Conservation (phyloP, 2,797 vertebrate species). For the Brachymystax lenok region DNA sequence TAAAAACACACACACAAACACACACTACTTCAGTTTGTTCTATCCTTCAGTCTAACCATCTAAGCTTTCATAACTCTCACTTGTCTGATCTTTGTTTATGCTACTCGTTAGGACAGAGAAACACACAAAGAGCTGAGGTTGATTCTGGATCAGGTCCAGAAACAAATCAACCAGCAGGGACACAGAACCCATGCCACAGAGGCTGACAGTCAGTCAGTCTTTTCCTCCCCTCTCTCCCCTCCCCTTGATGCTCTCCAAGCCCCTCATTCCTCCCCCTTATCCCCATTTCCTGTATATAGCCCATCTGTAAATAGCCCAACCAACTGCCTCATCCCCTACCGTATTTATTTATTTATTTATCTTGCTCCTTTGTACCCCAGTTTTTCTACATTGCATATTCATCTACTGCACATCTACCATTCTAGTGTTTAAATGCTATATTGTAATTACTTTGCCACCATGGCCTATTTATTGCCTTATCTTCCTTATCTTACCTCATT, state of each 20-base stretch:
- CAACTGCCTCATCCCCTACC: too few species aligned
- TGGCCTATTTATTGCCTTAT: too few species aligned
- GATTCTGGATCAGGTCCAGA: constrained; percentile 52
- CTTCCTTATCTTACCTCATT: too few species aligned
- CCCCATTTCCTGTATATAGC: too few species aligned
- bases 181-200: constrained; percentile 15
- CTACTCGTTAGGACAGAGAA: constrained; percentile 59
- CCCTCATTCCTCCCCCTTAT: background rate
- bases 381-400: too few species aligned
- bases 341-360: too few species aligned
- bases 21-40: constrained; percentile 23
- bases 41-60: constrained; percentile 44
- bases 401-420: too few species aligned
- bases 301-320: too few species aligned
- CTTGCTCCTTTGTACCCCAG: too few species aligned
- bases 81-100: constrained; percentile 48
- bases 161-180: constrained; percentile 33
- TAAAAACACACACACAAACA: constrained; percentile 25
- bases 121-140: constrained; percentile 41
- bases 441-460: too few species aligned
- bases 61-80: constrained; percentile 40
- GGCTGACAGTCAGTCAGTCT: constrained; percentile 4
- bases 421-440: too few species aligned
- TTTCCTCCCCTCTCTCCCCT: background rate
- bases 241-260: background rate